Evolutionary conservation across 2,113 vertebrate genomes (phyloP).

Genomic region (Mesitornis unicolor): DNA sequence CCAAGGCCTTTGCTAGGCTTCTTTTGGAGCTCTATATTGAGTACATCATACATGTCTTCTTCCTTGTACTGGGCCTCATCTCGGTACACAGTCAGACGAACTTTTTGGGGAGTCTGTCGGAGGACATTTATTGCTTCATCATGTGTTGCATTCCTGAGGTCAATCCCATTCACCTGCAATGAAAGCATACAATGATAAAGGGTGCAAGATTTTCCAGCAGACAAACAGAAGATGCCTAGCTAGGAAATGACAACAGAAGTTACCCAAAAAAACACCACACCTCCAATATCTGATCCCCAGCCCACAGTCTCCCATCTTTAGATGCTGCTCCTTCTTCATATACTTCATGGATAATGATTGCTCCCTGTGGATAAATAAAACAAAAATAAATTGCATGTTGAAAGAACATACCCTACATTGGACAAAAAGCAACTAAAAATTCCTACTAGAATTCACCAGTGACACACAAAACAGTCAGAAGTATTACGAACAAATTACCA

Average conservation of each 20-base stretch:
- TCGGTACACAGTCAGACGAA: conserved; percentile 87
- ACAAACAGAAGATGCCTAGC: not conserved
- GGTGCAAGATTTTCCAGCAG: not conserved
- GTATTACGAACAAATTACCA: not conserved
- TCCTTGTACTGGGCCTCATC: conserved; percentile 95
- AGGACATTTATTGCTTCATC: conserved; percentile 97
- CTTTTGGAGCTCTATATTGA: conserved; percentile 89
- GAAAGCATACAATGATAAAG: not conserved
- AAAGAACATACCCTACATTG: not conserved
- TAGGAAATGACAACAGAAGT: not conserved
- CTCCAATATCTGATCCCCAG: conserved; percentile 97
- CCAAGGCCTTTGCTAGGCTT: conserved; percentile 90
- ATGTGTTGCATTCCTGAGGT: conserved; percentile 89
- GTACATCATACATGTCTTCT: conserved; percentile 90
- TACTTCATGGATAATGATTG: conserved; percentile 97
- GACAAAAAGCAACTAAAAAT: not conserved
- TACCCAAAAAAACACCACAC: conserved; percentile 52
- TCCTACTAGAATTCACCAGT: not conserved
- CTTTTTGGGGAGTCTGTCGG: conserved; percentile 90
- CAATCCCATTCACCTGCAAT: conserved; percentile 88
- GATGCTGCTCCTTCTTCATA: conserved; percentile 97
- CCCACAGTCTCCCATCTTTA: conserved; percentile 96
- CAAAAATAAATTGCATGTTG: not conserved
- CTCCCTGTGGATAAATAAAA: conserved; percentile 76
- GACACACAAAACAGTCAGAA: not conserved